phyloP scores from a whole-genome alignment of 2,888 invertebrate species.

The Leptogaster cylindrica region DNA sequence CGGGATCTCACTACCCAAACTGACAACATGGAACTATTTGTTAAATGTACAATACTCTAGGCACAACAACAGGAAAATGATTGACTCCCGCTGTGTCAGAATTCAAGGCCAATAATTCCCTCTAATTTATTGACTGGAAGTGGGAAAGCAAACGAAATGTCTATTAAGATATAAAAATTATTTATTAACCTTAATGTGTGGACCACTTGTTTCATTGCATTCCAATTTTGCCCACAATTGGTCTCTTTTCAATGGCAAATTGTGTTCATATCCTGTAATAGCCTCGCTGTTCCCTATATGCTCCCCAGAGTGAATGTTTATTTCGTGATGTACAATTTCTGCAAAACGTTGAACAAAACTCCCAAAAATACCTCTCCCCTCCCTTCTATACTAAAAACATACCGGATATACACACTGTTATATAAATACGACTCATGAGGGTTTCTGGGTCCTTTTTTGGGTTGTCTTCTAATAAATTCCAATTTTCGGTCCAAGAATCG shows the following conservation, averaged over 20 bases:
- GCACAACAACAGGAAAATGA: background rate
- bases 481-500: conserved; percentile 36
- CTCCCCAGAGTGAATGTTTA: conserved; percentile 11
- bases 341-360: background rate
- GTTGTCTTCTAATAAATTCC: conserved; percentile 41
- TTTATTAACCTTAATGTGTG: conserved; percentile 32
- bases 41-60: background rate
- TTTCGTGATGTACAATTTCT: conserved; percentile 14
- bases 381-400: background rate
- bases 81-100: conserved; percentile 8
- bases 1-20: too few species aligned
- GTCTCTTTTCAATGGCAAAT: background rate
- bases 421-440: conserved; percentile 38
- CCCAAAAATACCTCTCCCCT: background rate
- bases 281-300: conserved; percentile 24
- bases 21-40: too few species aligned
- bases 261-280: background rate
- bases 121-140: conserved; percentile 4
- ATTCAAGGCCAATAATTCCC: conserved; percentile 6
- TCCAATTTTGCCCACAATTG: conserved; percentile 23
- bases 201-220: conserved; percentile 36
- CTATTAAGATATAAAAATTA: conserved; percentile 35
- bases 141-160: background rate
- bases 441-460: conserved; percentile 31
- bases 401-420: conserved; percentile 12